phyloP scores from a whole-genome alignment of 2,888 invertebrate genomes.

The Cerastis leucographa region DNA sequence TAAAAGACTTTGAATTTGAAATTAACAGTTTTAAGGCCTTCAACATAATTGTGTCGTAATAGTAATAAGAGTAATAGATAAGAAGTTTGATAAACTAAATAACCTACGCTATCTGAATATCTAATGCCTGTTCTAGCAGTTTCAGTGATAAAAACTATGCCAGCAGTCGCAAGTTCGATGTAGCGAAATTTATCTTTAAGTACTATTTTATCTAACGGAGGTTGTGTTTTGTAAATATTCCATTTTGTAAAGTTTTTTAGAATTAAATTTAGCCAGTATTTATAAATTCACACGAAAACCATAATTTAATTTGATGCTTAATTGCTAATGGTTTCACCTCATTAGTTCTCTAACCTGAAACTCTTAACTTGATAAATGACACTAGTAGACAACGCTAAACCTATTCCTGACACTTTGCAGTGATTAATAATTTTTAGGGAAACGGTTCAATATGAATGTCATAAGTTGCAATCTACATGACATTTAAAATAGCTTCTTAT shows the following conservation, averaged over 20 bases:
- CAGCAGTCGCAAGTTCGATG: constrained; percentile 51
- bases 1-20: constrained; percentile 23
- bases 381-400: constrained; percentile 24
- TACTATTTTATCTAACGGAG: constrained; percentile 21
- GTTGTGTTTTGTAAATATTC: constrained; percentile 13
- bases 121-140: constrained; percentile 32
- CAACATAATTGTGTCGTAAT: background rate
- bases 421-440: constrained; percentile 21
- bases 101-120: constrained; percentile 23
- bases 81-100: constrained; percentile 21
- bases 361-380: constrained; percentile 32
- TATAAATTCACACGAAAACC: background rate
- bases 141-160: constrained; percentile 42
- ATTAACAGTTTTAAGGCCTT: background rate
- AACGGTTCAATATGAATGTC: constrained; percentile 4
- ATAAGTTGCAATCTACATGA: constrained; percentile 5
- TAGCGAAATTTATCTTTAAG: constrained; percentile 31
- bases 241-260: background rate
- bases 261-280: background rate
- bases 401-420: constrained; percentile 12
- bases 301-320: constrained; percentile 6
- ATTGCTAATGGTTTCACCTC: background rate
- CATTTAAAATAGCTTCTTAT: constrained; percentile 12
- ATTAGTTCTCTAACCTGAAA: constrained; percentile 28
- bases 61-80: constrained; percentile 13